Evolutionary conservation across 2,797 vertebrate species (phyloP).

Genomic region (Columba guinea): DNA sequence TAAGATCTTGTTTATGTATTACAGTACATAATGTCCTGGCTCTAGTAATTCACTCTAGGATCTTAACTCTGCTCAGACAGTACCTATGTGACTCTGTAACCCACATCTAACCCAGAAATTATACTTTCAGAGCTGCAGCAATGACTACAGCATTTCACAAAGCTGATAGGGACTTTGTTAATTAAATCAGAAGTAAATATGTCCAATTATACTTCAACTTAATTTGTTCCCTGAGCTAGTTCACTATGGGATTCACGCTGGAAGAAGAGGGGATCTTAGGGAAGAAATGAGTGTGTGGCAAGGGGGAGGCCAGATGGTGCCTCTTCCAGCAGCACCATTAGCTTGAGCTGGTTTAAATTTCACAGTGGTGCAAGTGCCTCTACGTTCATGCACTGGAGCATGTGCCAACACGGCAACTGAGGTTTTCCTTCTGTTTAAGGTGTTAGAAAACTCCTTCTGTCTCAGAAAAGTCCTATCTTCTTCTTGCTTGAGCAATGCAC

Average conservation of each 20-base stretch:
- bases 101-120: background rate
- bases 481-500: background rate
- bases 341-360: background rate
- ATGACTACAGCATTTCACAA: background rate
- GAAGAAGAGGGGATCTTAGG: background rate
- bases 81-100: background rate
- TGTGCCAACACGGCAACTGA: background rate
- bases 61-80: background rate
- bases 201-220: background rate
- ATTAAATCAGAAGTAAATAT: background rate
- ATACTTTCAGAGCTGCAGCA: background rate
- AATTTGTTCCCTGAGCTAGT: background rate
- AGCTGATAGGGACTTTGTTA: background rate
- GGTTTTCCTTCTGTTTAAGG: background rate
- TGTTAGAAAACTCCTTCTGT: background rate
- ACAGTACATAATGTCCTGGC: background rate
- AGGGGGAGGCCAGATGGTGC: background rate
- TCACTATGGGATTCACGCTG: background rate
- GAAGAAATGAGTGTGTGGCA: background rate
- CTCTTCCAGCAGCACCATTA: background rate
- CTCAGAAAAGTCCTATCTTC: background rate
- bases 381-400: background rate
- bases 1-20: background rate
- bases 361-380: background rate
- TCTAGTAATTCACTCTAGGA: background rate